phyloP scores from a whole-genome alignment of 2,888 invertebrate species.

The Melikaiella ostensackeni region DNA sequence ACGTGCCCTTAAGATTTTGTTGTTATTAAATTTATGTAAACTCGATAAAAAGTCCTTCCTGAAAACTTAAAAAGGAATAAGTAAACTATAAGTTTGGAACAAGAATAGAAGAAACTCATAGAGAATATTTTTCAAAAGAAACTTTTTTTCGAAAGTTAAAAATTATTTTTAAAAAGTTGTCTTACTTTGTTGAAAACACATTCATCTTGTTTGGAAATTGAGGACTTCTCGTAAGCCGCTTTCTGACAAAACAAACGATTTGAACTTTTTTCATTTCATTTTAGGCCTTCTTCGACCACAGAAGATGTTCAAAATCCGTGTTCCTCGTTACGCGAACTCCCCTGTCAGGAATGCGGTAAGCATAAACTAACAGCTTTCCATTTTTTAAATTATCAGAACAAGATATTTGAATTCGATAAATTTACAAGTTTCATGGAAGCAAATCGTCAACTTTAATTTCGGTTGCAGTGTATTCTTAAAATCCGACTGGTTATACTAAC shows the following conservation, averaged over 20 bases:
- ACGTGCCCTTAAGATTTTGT: not conserved
- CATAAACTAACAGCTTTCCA: too few species aligned
- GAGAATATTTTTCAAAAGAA: not conserved
- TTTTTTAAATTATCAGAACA: not conserved
- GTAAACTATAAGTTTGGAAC: not conserved
- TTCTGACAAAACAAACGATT: too few species aligned
- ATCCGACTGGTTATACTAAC: constrained; percentile 63
- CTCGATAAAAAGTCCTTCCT: not conserved
- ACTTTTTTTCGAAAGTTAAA: not conserved
- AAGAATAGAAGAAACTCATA: not conserved
- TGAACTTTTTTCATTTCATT: too few species aligned
- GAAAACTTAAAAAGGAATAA: not conserved
- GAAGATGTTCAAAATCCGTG: too few species aligned
- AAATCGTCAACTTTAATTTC: constrained; percentile 31
- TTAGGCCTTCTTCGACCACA: too few species aligned
- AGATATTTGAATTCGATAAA: not conserved
- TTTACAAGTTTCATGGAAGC: not conserved
- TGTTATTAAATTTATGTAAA: not conserved
- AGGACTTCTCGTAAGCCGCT: too few species aligned
- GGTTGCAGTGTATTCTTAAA: constrained; percentile 44
- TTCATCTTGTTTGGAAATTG: not conserved
- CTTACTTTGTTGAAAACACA: not conserved
- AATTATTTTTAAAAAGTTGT: too few species aligned
- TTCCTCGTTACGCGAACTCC: too few species aligned
- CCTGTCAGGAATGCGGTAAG: too few species aligned